phyloP scores from a whole-genome alignment of 2,113 vertebrate genomes.

The Pelvicachromis taeniatus region DNA sequence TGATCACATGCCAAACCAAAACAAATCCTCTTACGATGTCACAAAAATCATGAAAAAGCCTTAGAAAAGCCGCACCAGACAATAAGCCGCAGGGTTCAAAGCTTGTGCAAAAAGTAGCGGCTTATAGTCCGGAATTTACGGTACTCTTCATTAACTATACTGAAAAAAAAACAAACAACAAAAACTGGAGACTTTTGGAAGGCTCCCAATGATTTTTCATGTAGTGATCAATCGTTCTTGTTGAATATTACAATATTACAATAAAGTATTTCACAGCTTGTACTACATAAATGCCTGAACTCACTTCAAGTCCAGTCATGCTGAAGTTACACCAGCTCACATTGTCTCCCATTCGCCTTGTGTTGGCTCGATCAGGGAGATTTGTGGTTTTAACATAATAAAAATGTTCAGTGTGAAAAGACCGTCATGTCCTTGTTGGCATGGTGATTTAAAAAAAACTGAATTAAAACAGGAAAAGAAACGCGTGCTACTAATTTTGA shows the following conservation, averaged over 20 bases:
- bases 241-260: background rate
- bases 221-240: accelerated
- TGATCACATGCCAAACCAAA: no score
- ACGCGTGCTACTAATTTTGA: background rate
- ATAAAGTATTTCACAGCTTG: background rate
- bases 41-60: no score
- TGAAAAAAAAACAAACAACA: background rate
- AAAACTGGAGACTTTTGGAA: background rate
- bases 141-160: background rate
- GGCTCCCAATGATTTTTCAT: background rate
- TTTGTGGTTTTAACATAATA: background rate
- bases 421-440: accelerated
- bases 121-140: no score
- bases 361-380: background rate
- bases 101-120: no score
- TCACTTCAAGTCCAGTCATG: background rate
- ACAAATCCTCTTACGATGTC: no score
- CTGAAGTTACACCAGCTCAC: background rate
- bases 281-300: background rate
- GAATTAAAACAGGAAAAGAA: background rate
- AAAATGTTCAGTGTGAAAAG: background rate
- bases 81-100: no score
- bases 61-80: no score
- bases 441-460: background rate
- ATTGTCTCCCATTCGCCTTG: background rate